These are phyloP conservation scores for Rallus limicola DNA, from an alignment of 2,113 vertebrate species.

Conservation along the genomic window DNA sequence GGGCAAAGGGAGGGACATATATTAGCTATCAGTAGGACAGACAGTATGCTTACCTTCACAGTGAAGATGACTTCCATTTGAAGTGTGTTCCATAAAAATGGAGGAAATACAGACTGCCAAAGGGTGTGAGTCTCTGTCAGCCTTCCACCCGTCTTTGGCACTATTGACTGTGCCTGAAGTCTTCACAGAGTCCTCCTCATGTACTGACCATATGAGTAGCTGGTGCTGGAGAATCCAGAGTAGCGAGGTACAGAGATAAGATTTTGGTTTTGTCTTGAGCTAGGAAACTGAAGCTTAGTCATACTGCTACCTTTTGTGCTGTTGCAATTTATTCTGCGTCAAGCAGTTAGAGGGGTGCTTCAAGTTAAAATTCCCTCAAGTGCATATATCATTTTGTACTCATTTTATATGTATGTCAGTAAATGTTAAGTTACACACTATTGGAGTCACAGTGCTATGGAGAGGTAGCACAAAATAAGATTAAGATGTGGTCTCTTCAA, in stretches of 20 bases:
- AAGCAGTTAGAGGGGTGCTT: neutral
- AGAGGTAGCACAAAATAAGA: neutral
- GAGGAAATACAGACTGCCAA: neutral
- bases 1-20: neutral
- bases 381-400: neutral
- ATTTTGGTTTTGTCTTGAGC: neutral
- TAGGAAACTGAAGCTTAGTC: neutral
- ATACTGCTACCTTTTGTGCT: neutral
- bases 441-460: neutral
- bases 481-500: neutral
- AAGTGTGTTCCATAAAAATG: neutral
- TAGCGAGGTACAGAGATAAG: neutral
- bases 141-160: neutral
- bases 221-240: neutral
- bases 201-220: neutral
- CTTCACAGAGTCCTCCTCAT: neutral
- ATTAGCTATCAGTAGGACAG: neutral
- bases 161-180: neutral
- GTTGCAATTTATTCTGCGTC: neutral
- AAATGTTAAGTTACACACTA: neutral
- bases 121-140: neutral
- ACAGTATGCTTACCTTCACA: neutral
- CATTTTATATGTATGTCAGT: neutral
- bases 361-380: neutral
- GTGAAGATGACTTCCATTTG: neutral